Evolutionary conservation across 2,113 vertebrate genomes (phyloP), one percentile per base, ranked within the genome.

Genomic region (Lophochroa leadbeateri): DNA sequence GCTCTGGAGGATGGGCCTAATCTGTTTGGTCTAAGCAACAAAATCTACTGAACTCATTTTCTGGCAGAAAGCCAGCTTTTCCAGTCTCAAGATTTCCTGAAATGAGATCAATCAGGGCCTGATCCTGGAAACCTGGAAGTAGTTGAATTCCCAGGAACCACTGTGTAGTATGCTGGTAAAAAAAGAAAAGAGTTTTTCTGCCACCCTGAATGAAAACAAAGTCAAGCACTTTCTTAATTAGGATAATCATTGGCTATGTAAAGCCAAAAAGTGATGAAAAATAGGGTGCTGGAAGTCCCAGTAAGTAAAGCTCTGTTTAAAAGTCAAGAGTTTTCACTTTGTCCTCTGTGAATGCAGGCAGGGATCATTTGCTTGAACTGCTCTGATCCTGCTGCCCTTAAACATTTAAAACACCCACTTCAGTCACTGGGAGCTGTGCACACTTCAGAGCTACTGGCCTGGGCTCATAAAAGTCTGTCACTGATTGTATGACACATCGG

Each of bases 11-110:
- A 71, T 83, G 9, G 16, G 46, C 53, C 81, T 92, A 57, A 70
- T 83, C 58, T 82, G 70, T 21, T 85, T 70, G 28, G 58, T 78
- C 75, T 86, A 58, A 90, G 87, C 65, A 43, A 37, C 49, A 79
- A 96, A 95, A 95, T 41, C 29, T 76, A 37, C 0, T 7, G 0
- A 0, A 90, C 83, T 74, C 11, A 18, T 91, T 95, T 96, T 49
- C 25, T 93, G 91, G 91, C 64, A 82, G 27, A 76, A 84, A 31
- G 82, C 15, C 95, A 95, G 12, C 15, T 79, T 82, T 96, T 86
- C 68, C 78, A 37, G 74, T 78, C 35, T 49, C 46, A 20, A 77
- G 27, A 28, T 61, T 83, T 91, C 58, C 68, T 92, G 55, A 75
- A 29, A 87, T 74, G 6, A 61, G 49, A 91, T 79, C 20, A 58